Evolutionary conservation across 2,797 vertebrate genomes (phyloP), one percentile per base, ranked within the genome.

Genomic region (Acanthiza pusilla): DNA sequence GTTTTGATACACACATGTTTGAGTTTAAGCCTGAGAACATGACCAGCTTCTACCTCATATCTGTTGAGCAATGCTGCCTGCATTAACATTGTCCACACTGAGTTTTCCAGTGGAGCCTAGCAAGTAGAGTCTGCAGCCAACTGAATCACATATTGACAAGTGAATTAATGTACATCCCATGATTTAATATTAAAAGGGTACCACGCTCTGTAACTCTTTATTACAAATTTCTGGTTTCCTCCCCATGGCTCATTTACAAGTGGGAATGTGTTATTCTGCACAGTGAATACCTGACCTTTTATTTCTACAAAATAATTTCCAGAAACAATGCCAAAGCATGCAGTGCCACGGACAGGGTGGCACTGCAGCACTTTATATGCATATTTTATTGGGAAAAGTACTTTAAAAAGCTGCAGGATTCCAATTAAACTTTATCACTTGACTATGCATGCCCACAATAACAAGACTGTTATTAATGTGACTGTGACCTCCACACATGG

Each of bases 351-450:
- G 73, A 78, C 38, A 92, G 30, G 16, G 32, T 88, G 72, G 80
- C 45, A 42, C 57, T 30, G 63, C 34, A 93, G 54, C 54, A 90
- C 45, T 86, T 91, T 51, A 81, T 43, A 60, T 53, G 60, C 40
- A 70, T 76, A 68, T 80, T 94, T 92, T 74, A 68, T 83, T 76
- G 11, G 27, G n/a, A 65, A 89, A 94, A 84, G 71, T 62, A 65
- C 77, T 88, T 77, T n/a, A 19, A 94, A 96, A 88, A 87, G 51
- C 85, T 83, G 62, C 61, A 85, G 85, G 85, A 86, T 87, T 77
- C 85, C 91, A 96, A 89, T 94, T 94, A 95, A 81, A 87, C 65
- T 82, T 89, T 62, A 72, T 92, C 90, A 95, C 54, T 63, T 89
- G 54, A 67, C n/a, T 71, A 43, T 60, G 73, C 72, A 79, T 65